A percentile compares a stretch with the other conserved stretches of the same genome.
Evolutionary conservation across 2,888 invertebrate genomes (phyloP).

Genomic region (Scaptomyza caliginosa): DNA sequence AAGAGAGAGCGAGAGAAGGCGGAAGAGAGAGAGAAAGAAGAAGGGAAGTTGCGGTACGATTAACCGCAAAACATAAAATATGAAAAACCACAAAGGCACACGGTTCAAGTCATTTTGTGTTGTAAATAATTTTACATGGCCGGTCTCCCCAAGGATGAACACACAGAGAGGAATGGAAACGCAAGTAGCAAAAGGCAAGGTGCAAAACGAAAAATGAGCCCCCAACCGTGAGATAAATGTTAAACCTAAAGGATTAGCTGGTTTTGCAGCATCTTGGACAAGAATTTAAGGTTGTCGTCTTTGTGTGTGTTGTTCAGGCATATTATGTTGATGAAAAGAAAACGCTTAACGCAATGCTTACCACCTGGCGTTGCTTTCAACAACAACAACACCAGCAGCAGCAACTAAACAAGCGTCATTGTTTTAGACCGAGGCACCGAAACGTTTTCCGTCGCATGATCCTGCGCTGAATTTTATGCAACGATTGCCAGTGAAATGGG

Average conservation of each 20-base stretch:
- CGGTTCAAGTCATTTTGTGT: slow-evolving; percentile 67
- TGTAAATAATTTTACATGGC: slow-evolving; percentile 66
- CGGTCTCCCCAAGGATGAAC: slow-evolving; percentile 1
- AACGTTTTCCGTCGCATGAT: slow-evolving; percentile 41
- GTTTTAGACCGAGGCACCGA: slow-evolving; percentile 52
- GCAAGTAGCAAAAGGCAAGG: neutral
- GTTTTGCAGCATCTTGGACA: slow-evolving; percentile 27
- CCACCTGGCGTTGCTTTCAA: slow-evolving; percentile 23
- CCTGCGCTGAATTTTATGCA: slow-evolving; percentile 55
- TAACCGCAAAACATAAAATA: slow-evolving; percentile 48
- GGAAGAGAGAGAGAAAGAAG: neutral
- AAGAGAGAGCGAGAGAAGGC: neutral
- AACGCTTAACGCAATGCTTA: slow-evolving; percentile 56
- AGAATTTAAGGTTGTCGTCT: slow-evolving; percentile 17
- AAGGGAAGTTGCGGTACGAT: neutral
- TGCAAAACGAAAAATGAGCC: neutral
- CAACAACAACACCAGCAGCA: neutral
- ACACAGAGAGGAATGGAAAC: neutral
- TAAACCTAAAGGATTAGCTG: slow-evolving; percentile 33
- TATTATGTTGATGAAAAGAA: slow-evolving; percentile 72
- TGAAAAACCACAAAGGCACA: slow-evolving; percentile 56
- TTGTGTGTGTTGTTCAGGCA: slow-evolving; percentile 39
- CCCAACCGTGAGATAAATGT: slow-evolving; percentile 11
- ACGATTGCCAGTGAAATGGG: slow-evolving; percentile 22
- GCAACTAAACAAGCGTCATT: slow-evolving; percentile 39